A percentile compares a stretch with the other conserved stretches of the same genome.
Conservation (phyloP, 2,797 vertebrate species). For the Hoplostethus mediterraneus region DNA sequence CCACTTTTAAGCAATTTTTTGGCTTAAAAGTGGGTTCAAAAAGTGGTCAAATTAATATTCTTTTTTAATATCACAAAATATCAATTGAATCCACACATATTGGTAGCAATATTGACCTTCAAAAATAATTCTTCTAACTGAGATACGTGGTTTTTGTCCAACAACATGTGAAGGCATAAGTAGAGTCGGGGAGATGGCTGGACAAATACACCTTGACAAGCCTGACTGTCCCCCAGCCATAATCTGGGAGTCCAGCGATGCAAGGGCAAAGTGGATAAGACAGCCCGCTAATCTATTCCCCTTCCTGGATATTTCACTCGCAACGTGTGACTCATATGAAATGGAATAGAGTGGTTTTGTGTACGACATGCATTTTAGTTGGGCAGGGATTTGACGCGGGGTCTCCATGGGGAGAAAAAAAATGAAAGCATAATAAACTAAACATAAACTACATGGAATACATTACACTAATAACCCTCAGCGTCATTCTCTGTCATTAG, state of each 20-base stretch:
- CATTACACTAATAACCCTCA: not conserved
- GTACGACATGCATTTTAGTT: constrained; percentile 12
- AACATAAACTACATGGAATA: not conserved
- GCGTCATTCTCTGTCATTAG: not conserved
- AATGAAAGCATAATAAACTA: not conserved
- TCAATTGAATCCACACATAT: too few species aligned
- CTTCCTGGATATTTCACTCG: constrained; percentile 40
- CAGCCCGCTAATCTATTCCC: constrained; percentile 55
- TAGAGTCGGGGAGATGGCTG: constrained; percentile 1
- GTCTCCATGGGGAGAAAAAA: not conserved
- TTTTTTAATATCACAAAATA: too few species aligned
- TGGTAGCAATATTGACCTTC: too few species aligned
- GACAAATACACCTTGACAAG: constrained; percentile 66
- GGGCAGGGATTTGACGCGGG: not conserved
- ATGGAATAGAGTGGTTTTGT: constrained; percentile 24
- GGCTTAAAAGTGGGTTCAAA: too few species aligned
- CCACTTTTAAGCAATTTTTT: too few species aligned
- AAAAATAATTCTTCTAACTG: too few species aligned
- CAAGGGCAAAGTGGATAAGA: constrained; percentile 51
- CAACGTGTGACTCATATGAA: constrained; percentile 34
- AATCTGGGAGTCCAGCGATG: constrained; percentile 46
- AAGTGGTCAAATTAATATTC: too few species aligned
- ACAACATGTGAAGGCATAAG: not conserved
- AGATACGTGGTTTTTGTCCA: too few species aligned
- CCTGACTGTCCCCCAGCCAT: constrained; percentile 45